These are phyloP conservation scores for Gasteruption jaculator DNA, from an alignment of 2,888 invertebrate genomes.

Conservation along the genomic window DNA sequence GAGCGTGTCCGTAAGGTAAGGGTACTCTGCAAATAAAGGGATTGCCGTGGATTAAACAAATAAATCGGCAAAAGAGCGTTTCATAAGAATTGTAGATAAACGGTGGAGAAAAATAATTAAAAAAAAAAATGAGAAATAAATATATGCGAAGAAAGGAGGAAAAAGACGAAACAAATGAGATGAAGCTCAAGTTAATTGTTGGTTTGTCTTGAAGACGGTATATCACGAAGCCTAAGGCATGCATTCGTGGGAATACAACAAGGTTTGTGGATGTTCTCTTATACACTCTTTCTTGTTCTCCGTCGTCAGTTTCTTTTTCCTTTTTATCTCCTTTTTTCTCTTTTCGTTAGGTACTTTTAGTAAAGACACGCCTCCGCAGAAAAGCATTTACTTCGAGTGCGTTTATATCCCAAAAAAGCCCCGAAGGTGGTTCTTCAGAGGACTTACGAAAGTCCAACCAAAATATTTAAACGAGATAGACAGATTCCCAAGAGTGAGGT, in stretches of 20 bases:
- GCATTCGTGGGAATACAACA: too few species aligned
- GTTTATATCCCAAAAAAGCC: constrained; percentile 25
- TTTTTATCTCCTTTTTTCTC: constrained; percentile 9
- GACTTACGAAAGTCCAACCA: constrained; percentile 38
- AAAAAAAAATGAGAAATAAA: neutral
- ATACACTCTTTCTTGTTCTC: too few species aligned
- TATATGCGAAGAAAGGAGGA: constrained; percentile 7
- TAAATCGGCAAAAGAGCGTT: neutral
- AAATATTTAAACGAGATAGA: constrained; percentile 41
- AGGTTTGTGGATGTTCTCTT: too few species aligned
- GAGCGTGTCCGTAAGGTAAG: constrained; percentile 47
- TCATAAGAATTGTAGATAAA: too few species aligned
- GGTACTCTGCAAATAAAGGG: constrained; percentile 46
- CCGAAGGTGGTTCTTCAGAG: constrained; percentile 26
- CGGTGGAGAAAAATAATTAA: neutral
- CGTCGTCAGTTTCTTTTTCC: constrained; percentile 3
- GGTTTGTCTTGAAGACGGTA: too few species aligned
- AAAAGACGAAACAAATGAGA: constrained; percentile 1
- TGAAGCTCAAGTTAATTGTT: constrained; percentile 13
- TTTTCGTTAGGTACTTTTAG: constrained; percentile 18
- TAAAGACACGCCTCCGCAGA: constrained; percentile 20
- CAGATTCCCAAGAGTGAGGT: constrained; percentile 26
- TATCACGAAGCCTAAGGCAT: too few species aligned
- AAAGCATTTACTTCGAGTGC: constrained; percentile 22
- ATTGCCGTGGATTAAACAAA: neutral